Evolutionary conservation across 2,888 invertebrate genomes (phyloP).

Genomic region (Ichneumoninae sp.): DNA sequence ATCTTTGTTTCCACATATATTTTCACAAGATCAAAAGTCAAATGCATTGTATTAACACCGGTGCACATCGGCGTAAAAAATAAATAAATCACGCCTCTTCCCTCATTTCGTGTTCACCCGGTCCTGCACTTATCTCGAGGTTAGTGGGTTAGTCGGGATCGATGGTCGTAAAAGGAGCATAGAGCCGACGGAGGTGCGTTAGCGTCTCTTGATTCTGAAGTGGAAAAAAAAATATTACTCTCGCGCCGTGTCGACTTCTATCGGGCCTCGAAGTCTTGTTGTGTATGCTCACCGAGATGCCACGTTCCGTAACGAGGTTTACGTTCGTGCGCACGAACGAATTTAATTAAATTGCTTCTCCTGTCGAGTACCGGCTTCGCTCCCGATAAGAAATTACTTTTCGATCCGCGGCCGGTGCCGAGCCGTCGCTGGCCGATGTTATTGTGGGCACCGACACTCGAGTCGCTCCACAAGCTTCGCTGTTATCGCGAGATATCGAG

Average conservation of each 20-base stretch:
- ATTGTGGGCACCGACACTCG: conserved; percentile 51
- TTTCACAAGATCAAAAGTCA: conserved; percentile 4
- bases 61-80: neutral
- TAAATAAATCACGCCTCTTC: conserved; percentile 8
- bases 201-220: conserved; percentile 55
- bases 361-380: conserved; percentile 45
- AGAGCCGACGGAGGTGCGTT: conserved; percentile 48
- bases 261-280: conserved; percentile 39
- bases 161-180: conserved; percentile 43
- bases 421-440: conserved; percentile 32
- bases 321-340: conserved; percentile 67
- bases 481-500: conserved; percentile 62
- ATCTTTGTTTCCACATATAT: neutral
- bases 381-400: conserved; percentile 75
- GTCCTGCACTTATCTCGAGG: conserved; percentile 37
- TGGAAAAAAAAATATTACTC: conserved; percentile 48
- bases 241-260: conserved; percentile 8
- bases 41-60: neutral
- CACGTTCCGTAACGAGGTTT: conserved; percentile 69
- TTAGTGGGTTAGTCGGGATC: conserved; percentile 52
- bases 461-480: conserved; percentile 53
- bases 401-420: conserved; percentile 66
- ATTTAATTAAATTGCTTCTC: conserved; percentile 77
- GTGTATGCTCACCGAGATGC: conserved; percentile 66
- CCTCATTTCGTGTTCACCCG: neutral